A percentile compares a stretch with the other conserved stretches of the same genome.
phyloP scores from a whole-genome alignment of 1,140 invertebrate species.

The Neelides sp. region DNA sequence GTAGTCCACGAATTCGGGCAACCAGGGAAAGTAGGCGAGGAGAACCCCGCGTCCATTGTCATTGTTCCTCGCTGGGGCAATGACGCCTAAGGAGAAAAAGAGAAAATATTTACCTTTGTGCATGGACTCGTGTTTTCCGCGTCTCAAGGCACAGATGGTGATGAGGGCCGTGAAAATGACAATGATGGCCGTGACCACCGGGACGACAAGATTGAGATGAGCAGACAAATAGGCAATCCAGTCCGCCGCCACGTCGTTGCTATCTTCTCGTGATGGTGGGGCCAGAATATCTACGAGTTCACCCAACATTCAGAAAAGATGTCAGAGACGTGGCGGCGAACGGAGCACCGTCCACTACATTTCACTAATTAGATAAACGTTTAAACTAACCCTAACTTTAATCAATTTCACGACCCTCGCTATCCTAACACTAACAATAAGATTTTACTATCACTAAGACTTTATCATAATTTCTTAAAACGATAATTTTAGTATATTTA shows the following conservation, averaged over 20 bases:
- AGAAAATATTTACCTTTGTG: conserved; percentile 57
- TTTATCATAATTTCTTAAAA: too few species aligned
- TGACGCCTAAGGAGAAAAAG: conserved; percentile 49
- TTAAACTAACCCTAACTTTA: background rate
- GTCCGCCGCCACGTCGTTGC: conserved; percentile 22
- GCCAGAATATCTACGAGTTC: conserved; percentile 25
- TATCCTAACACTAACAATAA: too few species aligned
- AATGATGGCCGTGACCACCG: conserved; percentile 76
- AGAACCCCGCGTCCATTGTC: conserved; percentile 41
- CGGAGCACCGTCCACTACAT: too few species aligned
- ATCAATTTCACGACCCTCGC: too few species aligned
- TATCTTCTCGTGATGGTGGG: conserved; percentile 23
- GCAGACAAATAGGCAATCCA: conserved; percentile 28
- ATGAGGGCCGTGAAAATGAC: conserved; percentile 83
- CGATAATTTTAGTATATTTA: background rate
- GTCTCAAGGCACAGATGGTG: conserved; percentile 68
- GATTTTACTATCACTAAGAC: too few species aligned
- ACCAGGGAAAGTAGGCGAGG: conserved; percentile 53
- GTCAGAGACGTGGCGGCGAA: too few species aligned
- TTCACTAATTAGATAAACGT: too few species aligned
- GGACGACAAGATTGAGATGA: conserved; percentile 83
- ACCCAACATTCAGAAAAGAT: too few species aligned
- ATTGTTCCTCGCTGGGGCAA: conserved; percentile 53
- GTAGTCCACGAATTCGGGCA: conserved; percentile 70
- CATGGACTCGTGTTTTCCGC: conserved; percentile 56